Conservation (phyloP, 2,113 vertebrate species). For the Monopterus albus region DNA sequence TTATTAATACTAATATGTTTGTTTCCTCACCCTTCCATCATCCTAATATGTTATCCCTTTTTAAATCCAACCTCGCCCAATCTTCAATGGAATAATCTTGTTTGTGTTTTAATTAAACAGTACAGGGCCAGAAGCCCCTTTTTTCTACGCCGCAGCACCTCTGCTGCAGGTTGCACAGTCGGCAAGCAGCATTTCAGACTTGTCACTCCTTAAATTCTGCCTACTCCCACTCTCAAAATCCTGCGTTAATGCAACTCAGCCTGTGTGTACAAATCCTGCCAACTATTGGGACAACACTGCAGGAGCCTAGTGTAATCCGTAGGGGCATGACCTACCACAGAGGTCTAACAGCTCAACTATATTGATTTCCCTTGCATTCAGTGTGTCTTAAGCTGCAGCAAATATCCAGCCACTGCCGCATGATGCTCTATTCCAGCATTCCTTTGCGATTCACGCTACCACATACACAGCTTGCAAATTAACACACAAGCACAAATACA, state of each 20-base stretch:
- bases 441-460: neutral
- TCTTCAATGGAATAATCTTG: constrained; percentile 49
- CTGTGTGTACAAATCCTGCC: constrained; percentile 51
- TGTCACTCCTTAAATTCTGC: neutral
- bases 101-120: constrained; percentile 69
- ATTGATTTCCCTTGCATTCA: constrained; percentile 53
- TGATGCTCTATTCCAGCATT: neutral
- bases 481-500: neutral
- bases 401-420: neutral
- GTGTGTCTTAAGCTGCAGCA: neutral
- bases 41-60: constrained; percentile 22
- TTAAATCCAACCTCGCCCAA: constrained; percentile 41
- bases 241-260: constrained; percentile 6
- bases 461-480: neutral
- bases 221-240: neutral
- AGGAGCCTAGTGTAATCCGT: constrained; percentile 26
- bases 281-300: constrained; percentile 33
- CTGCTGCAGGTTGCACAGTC: constrained; percentile 8
- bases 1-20: neutral
- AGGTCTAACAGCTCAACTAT: constrained; percentile 22
- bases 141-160: constrained; percentile 21
- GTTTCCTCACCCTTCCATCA: neutral
- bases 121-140: constrained; percentile 17
- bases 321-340: constrained; percentile 31
- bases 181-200: constrained; percentile 7